Base-by-base conservation (phyloP, 2,888 invertebrate genomes). In the Dynastes hyllus region DNA sequence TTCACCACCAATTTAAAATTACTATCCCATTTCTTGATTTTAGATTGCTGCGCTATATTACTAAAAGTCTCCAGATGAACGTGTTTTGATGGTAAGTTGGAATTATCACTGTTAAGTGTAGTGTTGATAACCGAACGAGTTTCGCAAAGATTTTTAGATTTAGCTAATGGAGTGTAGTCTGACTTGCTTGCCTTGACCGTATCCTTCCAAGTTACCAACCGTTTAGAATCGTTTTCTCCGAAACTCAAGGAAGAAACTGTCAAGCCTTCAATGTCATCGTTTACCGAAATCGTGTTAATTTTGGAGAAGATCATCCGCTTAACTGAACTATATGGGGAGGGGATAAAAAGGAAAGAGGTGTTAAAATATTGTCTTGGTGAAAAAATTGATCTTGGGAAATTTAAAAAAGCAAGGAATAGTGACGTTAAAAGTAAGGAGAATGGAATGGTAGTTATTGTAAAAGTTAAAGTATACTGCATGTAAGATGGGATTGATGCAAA, bases 241-340 rank as follows among this genome's bases (percentile, higher is more conserved):
- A 65, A 61, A 32, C 76, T 82, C 40, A 87, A 69, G 1, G 85
- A 85, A 11, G 87, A 86, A 2, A 90, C 89, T 0, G 85, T 88
- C 78, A 90, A 83, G 40, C 86, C 87, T 29, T 84, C 79, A 1
- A 86, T 81, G 2, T 85, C 82, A 13, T 83, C 82, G 80, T 90
- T 90, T 2, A 90, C 86, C 22, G 85, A 81, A 1, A 86, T 78
- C 53, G 87, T 85, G 82, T 90, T 90, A n/a, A 90, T 70, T 85
- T 88, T 89, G 11, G 86, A 83, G 66, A 81, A 84, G 37, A 82
- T 80, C 75, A 76, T 50, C 45, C 71, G 78, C 83, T 84, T 85
- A 69, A 78, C 13, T 5, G 29, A 27, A 29, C 63, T 63, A 29
- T 13, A 29, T 16, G 53, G 55, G 55, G 4, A 80, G 80, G 84